Percentiles rank a stretch among this genome's conserved stretches.
Conservation (phyloP, 2,797 vertebrate species). For the Syngnathus rostellatus region DNA sequence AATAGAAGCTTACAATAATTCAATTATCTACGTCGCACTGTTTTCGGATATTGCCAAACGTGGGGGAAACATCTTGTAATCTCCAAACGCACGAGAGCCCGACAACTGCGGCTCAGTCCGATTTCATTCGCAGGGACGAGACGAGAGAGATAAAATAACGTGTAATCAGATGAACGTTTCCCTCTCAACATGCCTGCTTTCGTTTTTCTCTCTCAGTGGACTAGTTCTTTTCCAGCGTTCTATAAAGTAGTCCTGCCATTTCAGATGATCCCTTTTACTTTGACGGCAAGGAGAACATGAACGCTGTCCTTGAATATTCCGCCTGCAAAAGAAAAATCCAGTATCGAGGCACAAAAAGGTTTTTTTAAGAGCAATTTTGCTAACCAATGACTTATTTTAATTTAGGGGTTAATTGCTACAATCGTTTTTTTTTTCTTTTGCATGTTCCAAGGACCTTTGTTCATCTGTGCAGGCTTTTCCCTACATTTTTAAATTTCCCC, state of each 20-base stretch:
- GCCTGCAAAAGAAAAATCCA: conserved; percentile 1
- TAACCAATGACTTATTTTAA: too few species aligned
- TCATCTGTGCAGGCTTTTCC: neutral
- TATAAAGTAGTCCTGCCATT: conserved; percentile 24
- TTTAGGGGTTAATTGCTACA: too few species aligned
- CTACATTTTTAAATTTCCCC: neutral
- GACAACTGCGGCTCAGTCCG: neutral
- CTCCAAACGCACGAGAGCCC: neutral
- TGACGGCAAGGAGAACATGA: conserved; percentile 21
- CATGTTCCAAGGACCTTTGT: too few species aligned
- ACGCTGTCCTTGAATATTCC: conserved; percentile 1
- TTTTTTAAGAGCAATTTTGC: too few species aligned
- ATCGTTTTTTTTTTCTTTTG: too few species aligned
- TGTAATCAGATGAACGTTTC: conserved; percentile 5
- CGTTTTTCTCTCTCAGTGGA: conserved; percentile 21
- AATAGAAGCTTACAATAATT: neutral
- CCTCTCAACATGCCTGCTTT: neutral
- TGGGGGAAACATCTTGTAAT: neutral
- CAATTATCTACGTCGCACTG: neutral
- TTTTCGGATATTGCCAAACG: neutral
- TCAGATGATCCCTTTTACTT: conserved; percentile 18
- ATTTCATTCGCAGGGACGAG: neutral
- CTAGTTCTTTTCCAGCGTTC: conserved; percentile 4
- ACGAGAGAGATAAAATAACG: neutral
- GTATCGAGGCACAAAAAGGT: too few species aligned